Evolutionary conservation across 2,797 vertebrate genomes (phyloP).

Genomic region (Cyprinella venusta): DNA sequence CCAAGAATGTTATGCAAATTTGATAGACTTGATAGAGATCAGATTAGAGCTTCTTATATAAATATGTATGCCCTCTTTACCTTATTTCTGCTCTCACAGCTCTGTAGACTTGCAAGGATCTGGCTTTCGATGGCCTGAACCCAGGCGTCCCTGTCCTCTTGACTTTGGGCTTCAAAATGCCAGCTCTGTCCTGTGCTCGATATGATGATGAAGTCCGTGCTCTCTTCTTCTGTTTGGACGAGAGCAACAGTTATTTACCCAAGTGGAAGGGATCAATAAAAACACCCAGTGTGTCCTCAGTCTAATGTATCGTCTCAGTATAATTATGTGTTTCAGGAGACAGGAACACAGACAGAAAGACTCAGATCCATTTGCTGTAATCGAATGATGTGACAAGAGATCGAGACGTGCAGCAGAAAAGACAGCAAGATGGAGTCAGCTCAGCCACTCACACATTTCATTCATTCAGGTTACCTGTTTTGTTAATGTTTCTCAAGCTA

Average conservation of each 20-base stretch:
- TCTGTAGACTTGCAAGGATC: constrained; percentile 95
- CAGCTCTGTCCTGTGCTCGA: constrained; percentile 95
- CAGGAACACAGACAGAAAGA: constrained; percentile 36
- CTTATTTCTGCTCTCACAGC: constrained; percentile 97
- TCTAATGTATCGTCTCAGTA: constrained; percentile 51
- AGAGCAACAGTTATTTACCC: constrained; percentile 45
- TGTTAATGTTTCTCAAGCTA: constrained; percentile 99
- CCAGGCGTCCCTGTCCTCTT: constrained; percentile 94
- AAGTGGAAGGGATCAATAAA: constrained; percentile 46
- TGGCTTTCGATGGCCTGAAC: constrained; percentile 95
- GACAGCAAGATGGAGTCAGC: constrained; percentile 45
- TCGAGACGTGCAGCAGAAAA: constrained; percentile 47
- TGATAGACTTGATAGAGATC: background rate
- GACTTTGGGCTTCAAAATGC: constrained; percentile 94
- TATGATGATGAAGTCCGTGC: constrained; percentile 93
- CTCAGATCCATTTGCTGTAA: constrained; percentile 49
- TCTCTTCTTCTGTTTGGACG: constrained; percentile 85
- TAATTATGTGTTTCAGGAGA: constrained; percentile 42
- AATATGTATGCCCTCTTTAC: constrained; percentile 61
- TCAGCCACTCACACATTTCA: constrained; percentile 40
- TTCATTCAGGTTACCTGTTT: constrained; percentile 89
- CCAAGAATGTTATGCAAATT: background rate
- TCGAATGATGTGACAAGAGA: constrained; percentile 53
- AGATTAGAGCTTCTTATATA: background rate
- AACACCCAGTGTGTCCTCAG: constrained; percentile 13